Conservation (phyloP, 2,888 invertebrate species). For the Sympetrum striolatum region DNA sequence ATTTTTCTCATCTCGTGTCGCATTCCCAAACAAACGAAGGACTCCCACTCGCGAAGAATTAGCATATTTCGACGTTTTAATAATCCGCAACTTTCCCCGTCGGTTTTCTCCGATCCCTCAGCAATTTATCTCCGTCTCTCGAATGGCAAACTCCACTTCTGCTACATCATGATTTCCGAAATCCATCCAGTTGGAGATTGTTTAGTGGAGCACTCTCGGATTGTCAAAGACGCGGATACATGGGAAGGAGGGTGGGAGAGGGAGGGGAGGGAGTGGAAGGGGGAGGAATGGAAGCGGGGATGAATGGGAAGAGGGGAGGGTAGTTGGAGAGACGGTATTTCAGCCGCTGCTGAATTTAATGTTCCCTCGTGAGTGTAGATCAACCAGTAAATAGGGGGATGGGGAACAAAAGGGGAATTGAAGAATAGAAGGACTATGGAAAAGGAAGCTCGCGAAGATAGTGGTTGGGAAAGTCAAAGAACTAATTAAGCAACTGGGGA, state of each 20-base stretch:
- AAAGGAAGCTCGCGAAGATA: background rate
- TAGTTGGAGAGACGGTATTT: background rate
- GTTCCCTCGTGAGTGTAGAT: background rate
- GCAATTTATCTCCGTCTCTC: background rate
- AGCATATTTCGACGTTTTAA: slow-evolving; percentile 5
- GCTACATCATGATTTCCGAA: background rate
- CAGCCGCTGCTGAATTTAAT: background rate
- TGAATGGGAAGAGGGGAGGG: background rate
- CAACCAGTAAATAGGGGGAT: background rate
- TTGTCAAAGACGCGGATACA: background rate
- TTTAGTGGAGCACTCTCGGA: background rate
- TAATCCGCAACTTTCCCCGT: background rate
- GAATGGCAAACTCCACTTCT: background rate
- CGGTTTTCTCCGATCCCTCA: background rate
- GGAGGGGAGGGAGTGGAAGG: background rate
- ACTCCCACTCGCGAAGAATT: background rate
- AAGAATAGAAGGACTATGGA: background rate
- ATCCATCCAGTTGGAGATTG: background rate
- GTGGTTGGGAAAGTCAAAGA: too few relatives aligned
- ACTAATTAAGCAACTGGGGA: too few relatives aligned
- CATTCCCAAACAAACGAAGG: background rate
- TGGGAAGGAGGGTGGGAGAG: background rate
- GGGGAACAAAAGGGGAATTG: background rate
- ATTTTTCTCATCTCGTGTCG: too few relatives aligned
- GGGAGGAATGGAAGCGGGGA: too few relatives aligned